A percentile compares a stretch with the other conserved stretches of the same genome.
phyloP scores from a whole-genome alignment of 2,888 invertebrate species.

The Lasioglossum leucozonium region DNA sequence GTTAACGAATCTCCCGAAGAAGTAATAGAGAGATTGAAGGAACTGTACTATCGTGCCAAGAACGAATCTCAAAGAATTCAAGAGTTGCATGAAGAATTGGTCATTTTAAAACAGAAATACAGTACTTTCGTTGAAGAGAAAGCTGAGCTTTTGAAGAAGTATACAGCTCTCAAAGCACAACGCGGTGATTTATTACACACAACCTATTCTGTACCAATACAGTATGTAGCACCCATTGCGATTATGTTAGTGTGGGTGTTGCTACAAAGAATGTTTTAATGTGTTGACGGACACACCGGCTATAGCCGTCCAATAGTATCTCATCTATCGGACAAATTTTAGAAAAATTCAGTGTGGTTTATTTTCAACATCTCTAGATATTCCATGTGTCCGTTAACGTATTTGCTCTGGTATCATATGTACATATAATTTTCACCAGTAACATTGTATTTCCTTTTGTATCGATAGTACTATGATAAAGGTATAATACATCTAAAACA shows the following conservation, averaged over 20 bases:
- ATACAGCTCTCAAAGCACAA: constrained; percentile 87
- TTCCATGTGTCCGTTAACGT: constrained; percentile 4
- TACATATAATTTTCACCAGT: constrained; percentile 56
- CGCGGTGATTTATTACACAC: constrained; percentile 87
- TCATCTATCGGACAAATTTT: constrained; percentile 33
- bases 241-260: constrained; percentile 87
- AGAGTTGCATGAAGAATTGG: constrained; percentile 90
- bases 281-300: not conserved
- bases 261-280: constrained; percentile 84
- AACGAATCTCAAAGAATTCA: constrained; percentile 86
- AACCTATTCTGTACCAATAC: constrained; percentile 87
- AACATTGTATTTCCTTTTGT: constrained; percentile 48
- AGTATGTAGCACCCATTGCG: constrained; percentile 87
- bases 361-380: constrained; percentile 15
- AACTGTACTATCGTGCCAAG: constrained; percentile 77
- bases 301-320: not conserved
- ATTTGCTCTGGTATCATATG: constrained; percentile 47
- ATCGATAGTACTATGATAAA: constrained; percentile 46
- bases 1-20: constrained; percentile 76
- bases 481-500: constrained; percentile 37
- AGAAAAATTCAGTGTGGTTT: constrained; percentile 11
- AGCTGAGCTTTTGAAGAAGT: constrained; percentile 87
- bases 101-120: constrained; percentile 90
- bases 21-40: constrained; percentile 75
- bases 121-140: constrained; percentile 88